phyloP scores from a whole-genome alignment of 2,113 vertebrate species.

The Castor canadensis region DNA sequence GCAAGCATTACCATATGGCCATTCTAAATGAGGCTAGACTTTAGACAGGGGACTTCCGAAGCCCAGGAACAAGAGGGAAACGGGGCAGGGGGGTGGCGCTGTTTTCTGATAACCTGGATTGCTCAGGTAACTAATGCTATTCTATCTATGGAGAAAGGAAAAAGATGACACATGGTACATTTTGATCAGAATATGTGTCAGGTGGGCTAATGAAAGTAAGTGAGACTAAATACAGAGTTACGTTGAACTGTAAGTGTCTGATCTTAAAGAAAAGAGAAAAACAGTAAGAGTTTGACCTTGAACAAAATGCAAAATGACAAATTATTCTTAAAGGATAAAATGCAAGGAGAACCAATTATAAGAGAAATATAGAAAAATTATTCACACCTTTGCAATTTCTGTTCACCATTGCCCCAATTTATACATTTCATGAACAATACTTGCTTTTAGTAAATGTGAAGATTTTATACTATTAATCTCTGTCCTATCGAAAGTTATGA shows the following conservation, averaged over 20 bases:
- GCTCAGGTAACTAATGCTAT: too few species aligned
- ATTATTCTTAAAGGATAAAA: neutral
- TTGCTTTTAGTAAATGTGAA: neutral
- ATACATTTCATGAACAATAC: neutral
- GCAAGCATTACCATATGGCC: slow-evolving; percentile 41
- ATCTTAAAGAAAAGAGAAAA: neutral
- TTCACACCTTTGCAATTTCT: neutral
- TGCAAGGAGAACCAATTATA: neutral
- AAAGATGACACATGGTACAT: neutral
- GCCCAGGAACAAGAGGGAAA: too few species aligned
- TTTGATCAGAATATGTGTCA: neutral
- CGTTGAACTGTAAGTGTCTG: neutral
- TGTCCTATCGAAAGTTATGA: neutral
- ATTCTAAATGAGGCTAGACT: slow-evolving; percentile 5
- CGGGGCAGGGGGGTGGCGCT: too few species aligned
- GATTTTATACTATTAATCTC: neutral
- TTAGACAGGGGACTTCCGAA: neutral
- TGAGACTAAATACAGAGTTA: slow-evolving; percentile 35
- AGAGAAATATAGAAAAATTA: neutral
- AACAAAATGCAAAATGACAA: slow-evolving; percentile 24
- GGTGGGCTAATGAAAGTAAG: neutral
- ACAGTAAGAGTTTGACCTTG: neutral
- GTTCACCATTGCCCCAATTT: neutral
- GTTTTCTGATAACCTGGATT: neutral
- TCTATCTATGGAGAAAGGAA: neutral